Conservation (phyloP, 1,140 invertebrate species). For the Ectropis grisescens region DNA sequence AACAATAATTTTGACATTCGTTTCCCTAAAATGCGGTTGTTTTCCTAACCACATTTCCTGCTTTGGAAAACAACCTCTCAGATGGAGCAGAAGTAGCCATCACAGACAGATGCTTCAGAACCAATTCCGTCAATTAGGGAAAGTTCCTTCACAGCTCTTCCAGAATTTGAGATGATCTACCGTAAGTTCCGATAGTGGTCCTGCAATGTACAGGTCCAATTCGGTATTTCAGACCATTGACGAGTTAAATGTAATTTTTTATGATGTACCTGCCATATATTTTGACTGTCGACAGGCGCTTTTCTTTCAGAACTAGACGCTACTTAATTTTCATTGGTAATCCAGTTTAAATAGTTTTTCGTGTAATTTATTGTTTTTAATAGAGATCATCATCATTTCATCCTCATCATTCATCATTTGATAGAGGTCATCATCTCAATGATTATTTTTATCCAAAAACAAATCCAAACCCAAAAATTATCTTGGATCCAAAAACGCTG, state of each 20-base stretch:
- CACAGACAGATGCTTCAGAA: conserved; percentile 6
- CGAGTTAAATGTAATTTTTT: background rate
- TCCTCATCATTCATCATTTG: no score
- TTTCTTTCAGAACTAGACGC: background rate
- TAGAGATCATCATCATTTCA: background rate
- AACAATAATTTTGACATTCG: conserved; percentile 6
- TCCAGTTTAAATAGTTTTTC: background rate
- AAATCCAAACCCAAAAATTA: no score
- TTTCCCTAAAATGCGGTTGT: conserved; percentile 5
- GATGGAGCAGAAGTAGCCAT: conserved; percentile 5
- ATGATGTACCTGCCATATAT: conserved; percentile 2
- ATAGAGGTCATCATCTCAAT: no score
- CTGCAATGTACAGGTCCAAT: background rate
- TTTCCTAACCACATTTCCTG: conserved; percentile 5
- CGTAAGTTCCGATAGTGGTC: background rate
- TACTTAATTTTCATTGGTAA: background rate
- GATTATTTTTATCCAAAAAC: no score
- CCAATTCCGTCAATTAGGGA: conserved; percentile 7
- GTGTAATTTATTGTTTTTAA: conserved; percentile 1
- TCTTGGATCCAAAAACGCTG: conserved; percentile 1
- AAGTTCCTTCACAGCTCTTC: conserved; percentile 6
- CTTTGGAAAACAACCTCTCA: conserved; percentile 5
- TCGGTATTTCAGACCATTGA: background rate
- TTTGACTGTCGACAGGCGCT: background rate
- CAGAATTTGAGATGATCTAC: conserved; percentile 5